A percentile compares a stretch with the other conserved stretches of the same genome.
phyloP scores from a whole-genome alignment of 2,888 invertebrate genomes.

The Argyresthia goedartella region DNA sequence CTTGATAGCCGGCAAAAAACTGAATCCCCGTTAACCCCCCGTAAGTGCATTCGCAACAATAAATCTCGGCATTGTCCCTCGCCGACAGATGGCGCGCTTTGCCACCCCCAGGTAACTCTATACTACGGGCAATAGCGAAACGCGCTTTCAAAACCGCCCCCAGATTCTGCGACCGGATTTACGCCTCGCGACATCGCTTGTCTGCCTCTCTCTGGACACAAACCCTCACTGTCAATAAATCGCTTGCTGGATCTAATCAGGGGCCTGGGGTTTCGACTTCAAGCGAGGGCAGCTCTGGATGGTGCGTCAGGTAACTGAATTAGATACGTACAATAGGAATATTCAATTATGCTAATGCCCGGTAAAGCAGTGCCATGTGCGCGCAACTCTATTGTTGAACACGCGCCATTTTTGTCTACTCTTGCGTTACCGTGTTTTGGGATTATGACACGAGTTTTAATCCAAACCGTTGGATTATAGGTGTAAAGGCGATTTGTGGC shows the following conservation, averaged over 20 bases:
- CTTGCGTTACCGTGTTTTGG: slow-evolving; percentile 19
- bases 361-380: slow-evolving; percentile 33
- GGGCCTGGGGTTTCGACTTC: neutral
- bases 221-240: too few species aligned
- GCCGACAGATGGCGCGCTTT: slow-evolving; percentile 55
- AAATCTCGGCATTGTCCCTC: slow-evolving; percentile 53
- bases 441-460: slow-evolving; percentile 38
- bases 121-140: slow-evolving; percentile 19
- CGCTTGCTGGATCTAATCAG: neutral
- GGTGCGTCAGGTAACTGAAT: slow-evolving; percentile 41
- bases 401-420: slow-evolving; percentile 33
- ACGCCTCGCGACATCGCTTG: slow-evolving; percentile 22
- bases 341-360: slow-evolving; percentile 53
- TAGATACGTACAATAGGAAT: slow-evolving; percentile 53
- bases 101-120: slow-evolving; percentile 53
- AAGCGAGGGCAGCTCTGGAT: slow-evolving; percentile 4
- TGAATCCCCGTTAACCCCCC: slow-evolving; percentile 43
- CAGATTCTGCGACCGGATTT: neutral
- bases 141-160: too few species aligned
- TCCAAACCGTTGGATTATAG: slow-evolving; percentile 9
- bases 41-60: slow-evolving; percentile 57
- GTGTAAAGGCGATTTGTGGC: too few species aligned
- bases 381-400: slow-evolving; percentile 32
- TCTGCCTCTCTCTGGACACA: neutral
- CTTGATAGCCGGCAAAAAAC: slow-evolving; percentile 65